Evolutionary conservation across 2,888 invertebrate genomes (phyloP), one percentile per base, ranked within the genome.

Genomic region (Drosophila tanythrix): DNA sequence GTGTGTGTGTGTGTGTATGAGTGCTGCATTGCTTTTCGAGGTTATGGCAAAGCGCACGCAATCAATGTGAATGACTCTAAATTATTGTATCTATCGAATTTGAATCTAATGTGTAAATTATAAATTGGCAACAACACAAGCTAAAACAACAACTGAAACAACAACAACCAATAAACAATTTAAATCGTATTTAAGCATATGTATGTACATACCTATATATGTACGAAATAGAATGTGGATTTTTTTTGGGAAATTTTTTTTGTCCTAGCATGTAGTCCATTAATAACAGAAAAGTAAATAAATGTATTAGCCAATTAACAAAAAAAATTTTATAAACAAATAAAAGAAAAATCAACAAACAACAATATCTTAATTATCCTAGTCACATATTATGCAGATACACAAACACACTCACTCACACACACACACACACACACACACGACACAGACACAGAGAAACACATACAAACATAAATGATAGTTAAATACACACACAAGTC

Each of bases 101-200:
- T 84, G 74, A 80, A 82, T 76, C 79, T 70, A 83, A 79, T 83
- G 87, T 84, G 87, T 84, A 84, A 87, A 84, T 84, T 87, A 83
- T 83, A 77, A 77, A 74, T 65, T 58, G 53, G 52, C 21, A 66
- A 60, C 27, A 56, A 38, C 51, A 27, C 27, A 25, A 55, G 27
- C 40, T 40, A 57, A 50, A 40, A 53, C 33, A 21, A 31, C 13
- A 35, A 36, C 38, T 15, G 50, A 33, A 40, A 57, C 46, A 43
- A 61, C 55, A 40, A 43, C 18, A 33, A 36, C 29, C 35, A n/a
- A n/a, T 43, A 25, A 50, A 65, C 31, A 60, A 76, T 56, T 70
- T 25, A 70, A 66, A 50, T 46, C 58, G 57, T 68, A 74, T 71
- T 68, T 75, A 69, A 51, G 68, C 70, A 70, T 67, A 70, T 77